Base-by-base conservation (phyloP, 92 coral and sea anemone species). In the Bergia sp. region DNA sequence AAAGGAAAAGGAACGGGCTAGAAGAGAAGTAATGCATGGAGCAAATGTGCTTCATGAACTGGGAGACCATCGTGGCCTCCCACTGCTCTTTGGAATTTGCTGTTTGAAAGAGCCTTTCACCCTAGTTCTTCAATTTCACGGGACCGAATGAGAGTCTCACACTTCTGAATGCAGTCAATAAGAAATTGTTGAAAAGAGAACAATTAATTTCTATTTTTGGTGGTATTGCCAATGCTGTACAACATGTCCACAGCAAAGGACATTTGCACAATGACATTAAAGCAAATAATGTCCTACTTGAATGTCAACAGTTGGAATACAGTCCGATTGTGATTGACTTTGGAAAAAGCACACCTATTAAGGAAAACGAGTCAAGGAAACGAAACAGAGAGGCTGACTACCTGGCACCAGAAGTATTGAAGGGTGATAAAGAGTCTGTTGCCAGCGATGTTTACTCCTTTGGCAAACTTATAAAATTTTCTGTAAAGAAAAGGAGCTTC, bases 371-470 rank as follows among this genome's bases (percentile, higher is more conserved):
- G 85, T 57, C 55, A 39, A 15, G 8, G 74, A 83, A 83, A 65
- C 57, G 41, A 29, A 15, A 53, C 79, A 12, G 6, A n/a, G 72
- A 43, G 71, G 91, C 89, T 7, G 89, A 86, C 53, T 91, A 91
- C 84, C 83, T 91, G 36, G 93, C 91, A 11, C 91, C 93, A 20
- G 91, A n/a, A n/a, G n/a, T n/a, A n/a, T n/a, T n/a, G n/a, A n/a
- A n/a, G n/a, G n/a, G n/a, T n/a, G n/a, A n/a, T n/a, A n/a, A n/a
- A n/a, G n/a, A n/a, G n/a, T n/a, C n/a, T n/a, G n/a, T n/a, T n/a
- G n/a, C n/a, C n/a, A n/a, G n/a, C n/a, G n/a, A n/a, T n/a, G n/a
- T n/a, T n/a, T n/a, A n/a, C n/a, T n/a, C n/a, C n/a, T n/a, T n/a
- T n/a, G n/a, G n/a, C n/a, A n/a, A n/a, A n/a, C n/a, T n/a, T n/a